These are phyloP conservation scores for Aleadryas rufinucha DNA, from an alignment of 2,113 vertebrate species.

Conservation along the genomic window DNA sequence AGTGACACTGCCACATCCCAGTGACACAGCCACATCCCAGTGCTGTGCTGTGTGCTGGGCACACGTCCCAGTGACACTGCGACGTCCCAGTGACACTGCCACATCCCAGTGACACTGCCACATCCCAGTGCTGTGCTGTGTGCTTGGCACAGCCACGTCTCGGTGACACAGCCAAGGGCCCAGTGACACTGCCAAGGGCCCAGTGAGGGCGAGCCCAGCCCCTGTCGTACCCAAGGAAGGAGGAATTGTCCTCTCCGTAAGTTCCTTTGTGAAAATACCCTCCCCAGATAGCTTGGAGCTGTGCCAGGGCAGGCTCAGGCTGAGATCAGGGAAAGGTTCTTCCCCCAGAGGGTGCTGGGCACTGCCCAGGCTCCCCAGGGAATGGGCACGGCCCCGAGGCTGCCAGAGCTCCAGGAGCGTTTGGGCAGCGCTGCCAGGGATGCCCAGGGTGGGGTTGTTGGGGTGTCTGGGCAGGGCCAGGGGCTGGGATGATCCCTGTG, in stretches of 20 bases:
- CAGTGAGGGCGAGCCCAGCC: background rate
- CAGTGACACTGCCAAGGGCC: background rate
- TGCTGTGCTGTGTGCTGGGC: too few species aligned
- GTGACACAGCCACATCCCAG: too few species aligned
- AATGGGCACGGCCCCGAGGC: background rate
- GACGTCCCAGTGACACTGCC: too few species aligned
- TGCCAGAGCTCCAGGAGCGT: background rate
- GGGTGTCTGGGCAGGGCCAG: background rate
- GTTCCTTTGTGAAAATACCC: background rate
- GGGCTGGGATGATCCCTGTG: background rate
- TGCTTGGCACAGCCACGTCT: background rate
- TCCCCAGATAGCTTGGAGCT: background rate
- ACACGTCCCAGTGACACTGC: too few species aligned
- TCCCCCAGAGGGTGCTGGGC: background rate
- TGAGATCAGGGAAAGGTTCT: background rate
- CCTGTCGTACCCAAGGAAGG: background rate
- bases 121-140: background rate
- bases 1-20: too few species aligned
- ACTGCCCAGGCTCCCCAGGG: background rate
- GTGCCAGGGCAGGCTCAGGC: background rate
- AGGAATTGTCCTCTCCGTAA: accelerated
- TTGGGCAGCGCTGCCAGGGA: background rate
- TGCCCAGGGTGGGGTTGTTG: background rate
- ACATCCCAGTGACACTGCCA: too few species aligned
- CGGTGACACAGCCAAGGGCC: too few species aligned